Conservation (phyloP, 2,797 vertebrate species). For the Typhlichthys eigenmanni region DNA sequence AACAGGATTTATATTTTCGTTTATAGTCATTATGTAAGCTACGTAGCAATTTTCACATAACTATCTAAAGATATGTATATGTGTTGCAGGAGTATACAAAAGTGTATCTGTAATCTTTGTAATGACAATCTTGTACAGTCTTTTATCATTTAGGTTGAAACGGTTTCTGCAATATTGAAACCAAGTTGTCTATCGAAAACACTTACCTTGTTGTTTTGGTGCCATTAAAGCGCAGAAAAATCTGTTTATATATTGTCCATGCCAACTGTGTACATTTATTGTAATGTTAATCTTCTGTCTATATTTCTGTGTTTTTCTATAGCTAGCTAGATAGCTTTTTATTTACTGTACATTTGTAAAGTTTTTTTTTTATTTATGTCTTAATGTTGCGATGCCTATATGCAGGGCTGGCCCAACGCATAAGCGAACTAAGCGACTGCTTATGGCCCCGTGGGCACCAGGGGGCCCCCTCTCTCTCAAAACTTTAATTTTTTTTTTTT, state of each 20-base stretch:
- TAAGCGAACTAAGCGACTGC: no score
- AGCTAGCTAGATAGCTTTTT: background rate
- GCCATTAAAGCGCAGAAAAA: conserved; percentile 74
- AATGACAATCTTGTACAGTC: conserved; percentile 86
- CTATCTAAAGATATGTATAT: conserved; percentile 78
- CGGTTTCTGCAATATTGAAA: conserved; percentile 42
- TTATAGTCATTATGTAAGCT: conserved; percentile 74
- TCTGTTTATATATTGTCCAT: conserved; percentile 18
- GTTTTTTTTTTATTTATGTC: background rate
- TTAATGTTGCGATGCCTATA: background rate
- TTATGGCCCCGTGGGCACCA: no score
- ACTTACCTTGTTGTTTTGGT: conserved; percentile 74
- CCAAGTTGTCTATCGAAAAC: conserved; percentile 40
- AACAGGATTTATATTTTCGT: conserved; percentile 68
- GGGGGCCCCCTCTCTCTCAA: no score
- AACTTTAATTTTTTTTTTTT: no score
- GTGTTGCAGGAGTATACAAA: conserved; percentile 66
- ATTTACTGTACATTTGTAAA: background rate
- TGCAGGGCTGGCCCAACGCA: no score
- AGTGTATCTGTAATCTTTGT: conserved; percentile 73
- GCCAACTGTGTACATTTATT: background rate
- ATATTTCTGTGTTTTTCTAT: background rate
- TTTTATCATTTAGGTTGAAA: conserved; percentile 67
- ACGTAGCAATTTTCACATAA: conserved; percentile 67
- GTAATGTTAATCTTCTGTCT: background rate